Percentiles rank a stretch among this genome's conserved stretches.
Evolutionary conservation across 2,888 invertebrate species (phyloP).

Genomic region (Willowsia nigromaculata): DNA sequence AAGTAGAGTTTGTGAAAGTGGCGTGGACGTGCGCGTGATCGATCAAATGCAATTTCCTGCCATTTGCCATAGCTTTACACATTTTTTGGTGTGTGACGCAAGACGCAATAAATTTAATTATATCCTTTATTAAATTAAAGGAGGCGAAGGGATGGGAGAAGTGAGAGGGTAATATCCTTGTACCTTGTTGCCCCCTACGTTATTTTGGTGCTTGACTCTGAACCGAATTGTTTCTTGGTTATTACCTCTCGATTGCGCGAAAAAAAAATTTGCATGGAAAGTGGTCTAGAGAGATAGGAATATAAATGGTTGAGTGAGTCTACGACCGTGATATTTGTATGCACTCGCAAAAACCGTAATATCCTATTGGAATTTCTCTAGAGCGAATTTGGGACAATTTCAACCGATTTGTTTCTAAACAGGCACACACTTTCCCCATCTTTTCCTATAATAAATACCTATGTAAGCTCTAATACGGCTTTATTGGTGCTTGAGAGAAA

Average conservation of each 20-base stretch:
- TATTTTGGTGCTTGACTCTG: background rate
- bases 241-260: background rate
- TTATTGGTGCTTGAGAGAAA: background rate
- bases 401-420: background rate
- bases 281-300: background rate
- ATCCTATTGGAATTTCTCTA: background rate
- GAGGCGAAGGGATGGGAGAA: background rate
- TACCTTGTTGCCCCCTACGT: background rate
- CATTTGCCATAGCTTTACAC: background rate
- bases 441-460: background rate
- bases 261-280: background rate
- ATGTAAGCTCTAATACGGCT: background rate
- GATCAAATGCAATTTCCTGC: background rate
- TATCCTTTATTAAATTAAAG: background rate
- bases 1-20: too few relatives aligned
- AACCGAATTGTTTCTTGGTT: background rate
- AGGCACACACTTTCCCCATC: background rate
- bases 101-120: background rate
- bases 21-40: background rate
- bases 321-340: background rate
- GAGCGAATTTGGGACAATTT: constrained; percentile 3
- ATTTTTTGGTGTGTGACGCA: background rate
- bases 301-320: background rate
- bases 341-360: background rate
- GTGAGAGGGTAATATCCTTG: background rate